phyloP scores from a whole-genome alignment of 2,113 vertebrate species.

The Phyllostomus discolor region DNA sequence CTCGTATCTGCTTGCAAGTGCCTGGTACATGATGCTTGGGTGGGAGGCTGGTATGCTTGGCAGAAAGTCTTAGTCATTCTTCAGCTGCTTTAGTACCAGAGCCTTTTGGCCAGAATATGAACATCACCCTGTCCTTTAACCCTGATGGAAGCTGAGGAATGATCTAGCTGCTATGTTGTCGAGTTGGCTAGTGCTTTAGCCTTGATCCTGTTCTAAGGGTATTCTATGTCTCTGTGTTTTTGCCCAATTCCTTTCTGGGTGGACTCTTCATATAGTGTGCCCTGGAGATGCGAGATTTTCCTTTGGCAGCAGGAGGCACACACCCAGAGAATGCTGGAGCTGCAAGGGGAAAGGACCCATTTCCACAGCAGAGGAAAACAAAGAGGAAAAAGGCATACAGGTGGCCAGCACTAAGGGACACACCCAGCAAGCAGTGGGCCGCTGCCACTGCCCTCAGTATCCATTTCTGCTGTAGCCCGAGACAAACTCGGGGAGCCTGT shows the following conservation, averaged over 20 bases:
- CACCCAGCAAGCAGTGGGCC: constrained; percentile 74
- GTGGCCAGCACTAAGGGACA: constrained; percentile 80
- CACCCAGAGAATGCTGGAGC: constrained; percentile 90
- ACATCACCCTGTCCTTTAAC: background rate
- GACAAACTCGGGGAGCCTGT: constrained; percentile 85
- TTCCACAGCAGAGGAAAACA: constrained; percentile 87
- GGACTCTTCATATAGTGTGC: constrained; percentile 79
- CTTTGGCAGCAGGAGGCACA: constrained; percentile 86
- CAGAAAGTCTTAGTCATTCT: background rate
- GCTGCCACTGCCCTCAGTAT: constrained; percentile 73
- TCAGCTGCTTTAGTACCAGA: background rate
- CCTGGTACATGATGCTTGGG: background rate
- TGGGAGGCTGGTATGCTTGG: background rate
- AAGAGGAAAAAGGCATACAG: constrained; percentile 86
- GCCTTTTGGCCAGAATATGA: background rate
- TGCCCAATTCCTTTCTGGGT: constrained; percentile 17
- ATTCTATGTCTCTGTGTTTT: constrained; percentile 50
- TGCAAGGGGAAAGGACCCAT: constrained; percentile 86
- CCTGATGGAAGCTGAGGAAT: background rate
- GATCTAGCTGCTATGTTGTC: background rate
- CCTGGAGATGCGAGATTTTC: constrained; percentile 91
- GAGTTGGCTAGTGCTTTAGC: background rate
- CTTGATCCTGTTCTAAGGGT: background rate
- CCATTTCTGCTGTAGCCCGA: constrained; percentile 71
- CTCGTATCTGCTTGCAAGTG: background rate